These are phyloP conservation scores for Odocoileus virginianus DNA, from an alignment of 2,113 vertebrate genomes.

Conservation along the genomic window DNA sequence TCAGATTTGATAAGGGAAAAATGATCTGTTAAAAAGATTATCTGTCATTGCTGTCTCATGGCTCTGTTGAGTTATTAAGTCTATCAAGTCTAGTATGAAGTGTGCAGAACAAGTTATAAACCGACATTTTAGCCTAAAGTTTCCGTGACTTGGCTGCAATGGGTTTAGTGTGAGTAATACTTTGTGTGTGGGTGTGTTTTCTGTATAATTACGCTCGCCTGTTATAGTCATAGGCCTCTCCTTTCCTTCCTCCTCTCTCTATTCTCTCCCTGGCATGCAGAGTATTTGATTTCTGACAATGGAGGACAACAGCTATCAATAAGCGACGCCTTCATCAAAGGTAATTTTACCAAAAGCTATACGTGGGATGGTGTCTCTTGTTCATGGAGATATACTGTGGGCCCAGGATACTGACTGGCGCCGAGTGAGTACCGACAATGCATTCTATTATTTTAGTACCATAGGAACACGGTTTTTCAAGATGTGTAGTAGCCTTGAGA, in stretches of 20 bases:
- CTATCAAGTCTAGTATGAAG: background rate
- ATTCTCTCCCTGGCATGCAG: constrained; percentile 79
- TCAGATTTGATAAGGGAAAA: constrained; percentile 38
- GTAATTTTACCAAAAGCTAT: constrained; percentile 77
- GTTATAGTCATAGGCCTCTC: constrained; percentile 68
- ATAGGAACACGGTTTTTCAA: background rate
- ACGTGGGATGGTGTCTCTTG: background rate
- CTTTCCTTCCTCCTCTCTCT: constrained; percentile 73
- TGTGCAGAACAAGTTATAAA: background rate
- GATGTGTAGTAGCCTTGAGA: background rate
- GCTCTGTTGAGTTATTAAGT: constrained; percentile 28
- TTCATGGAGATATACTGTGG: background rate
- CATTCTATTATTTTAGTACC: background rate
- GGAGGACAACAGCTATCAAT: constrained; percentile 95
- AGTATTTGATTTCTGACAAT: constrained; percentile 92
- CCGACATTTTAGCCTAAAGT: background rate
- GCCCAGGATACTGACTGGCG: background rate
- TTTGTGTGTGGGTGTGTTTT: constrained; percentile 74
- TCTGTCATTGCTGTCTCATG: background rate
- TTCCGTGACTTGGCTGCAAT: background rate
- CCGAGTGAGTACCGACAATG: background rate
- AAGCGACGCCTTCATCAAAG: constrained; percentile 98
- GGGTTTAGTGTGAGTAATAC: constrained; percentile 65
- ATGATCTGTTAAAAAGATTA: background rate
- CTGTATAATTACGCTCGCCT: constrained; percentile 67